Conservation (phyloP, 2,113 vertebrate genomes). For the Mesitornis unicolor region DNA sequence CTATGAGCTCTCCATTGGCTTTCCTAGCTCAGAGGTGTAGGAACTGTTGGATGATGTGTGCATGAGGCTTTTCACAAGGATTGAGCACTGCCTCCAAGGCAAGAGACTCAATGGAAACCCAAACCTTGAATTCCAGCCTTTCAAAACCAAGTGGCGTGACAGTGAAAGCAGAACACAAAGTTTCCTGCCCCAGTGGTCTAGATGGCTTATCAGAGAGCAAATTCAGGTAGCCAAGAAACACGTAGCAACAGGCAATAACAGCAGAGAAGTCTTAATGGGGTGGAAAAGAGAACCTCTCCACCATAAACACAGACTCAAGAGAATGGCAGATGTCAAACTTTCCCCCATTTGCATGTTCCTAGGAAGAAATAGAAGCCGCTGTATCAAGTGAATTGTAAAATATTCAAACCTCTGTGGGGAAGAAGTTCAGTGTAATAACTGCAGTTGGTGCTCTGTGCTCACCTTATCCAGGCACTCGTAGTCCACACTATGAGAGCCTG, state of each 20-base stretch:
- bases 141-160: background rate
- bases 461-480: background rate
- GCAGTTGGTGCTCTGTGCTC: background rate
- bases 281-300: background rate
- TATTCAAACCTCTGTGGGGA: background rate
- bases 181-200: background rate
- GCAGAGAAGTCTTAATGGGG: background rate
- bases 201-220: background rate
- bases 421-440: background rate
- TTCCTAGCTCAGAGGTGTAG: background rate
- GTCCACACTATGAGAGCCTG: background rate
- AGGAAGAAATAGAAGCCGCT: background rate
- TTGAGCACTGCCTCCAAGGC: background rate
- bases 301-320: background rate
- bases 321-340: background rate
- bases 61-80: background rate
- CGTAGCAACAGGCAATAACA: background rate
- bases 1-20: background rate
- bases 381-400: background rate
- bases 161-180: background rate
- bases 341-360: background rate
- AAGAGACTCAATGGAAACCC: background rate
- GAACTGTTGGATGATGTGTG: background rate
- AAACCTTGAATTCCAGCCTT: background rate
- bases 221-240: background rate